These are phyloP conservation scores for Ctenopoma kingsleyae DNA, from an alignment of 2,797 vertebrate genomes.

Conservation along the genomic window DNA sequence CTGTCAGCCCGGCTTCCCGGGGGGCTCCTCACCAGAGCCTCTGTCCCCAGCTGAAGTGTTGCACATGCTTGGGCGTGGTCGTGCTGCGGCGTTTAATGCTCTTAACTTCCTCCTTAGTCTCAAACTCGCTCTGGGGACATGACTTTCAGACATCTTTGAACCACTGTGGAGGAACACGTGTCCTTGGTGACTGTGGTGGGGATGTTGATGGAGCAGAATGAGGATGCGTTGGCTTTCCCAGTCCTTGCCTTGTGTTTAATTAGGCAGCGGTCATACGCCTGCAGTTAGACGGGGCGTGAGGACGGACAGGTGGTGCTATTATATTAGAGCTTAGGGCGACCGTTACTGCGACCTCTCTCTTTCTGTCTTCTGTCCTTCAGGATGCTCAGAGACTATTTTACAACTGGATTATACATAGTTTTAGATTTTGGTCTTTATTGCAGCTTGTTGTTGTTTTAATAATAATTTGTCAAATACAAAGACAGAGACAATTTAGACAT, in stretches of 20 bases:
- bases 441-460: no score
- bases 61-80: slow-evolving; percentile 2
- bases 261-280: slow-evolving; percentile 15
- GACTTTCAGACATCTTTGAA: slow-evolving; percentile 66
- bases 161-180: background rate
- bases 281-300: slow-evolving; percentile 33
- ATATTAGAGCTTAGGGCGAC: slow-evolving; percentile 11
- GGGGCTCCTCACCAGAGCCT: background rate
- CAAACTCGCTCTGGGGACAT: background rate
- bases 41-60: background rate
- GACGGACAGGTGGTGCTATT: slow-evolving; percentile 36
- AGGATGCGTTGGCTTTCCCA: slow-evolving; percentile 1
- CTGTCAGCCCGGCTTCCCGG: slow-evolving; percentile 20
- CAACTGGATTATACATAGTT: background rate
- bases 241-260: slow-evolving; percentile 33
- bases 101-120: slow-evolving; percentile 37
- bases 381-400: background rate
- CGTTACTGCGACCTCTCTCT: slow-evolving; percentile 12
- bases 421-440: no score
- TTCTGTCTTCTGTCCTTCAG: background rate
- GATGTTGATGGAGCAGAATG: slow-evolving; percentile 22
- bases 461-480: no score
- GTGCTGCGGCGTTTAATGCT: slow-evolving; percentile 39
- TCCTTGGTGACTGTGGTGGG: slow-evolving; percentile 32
- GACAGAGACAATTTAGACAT: no score